These are phyloP conservation scores for Puntigrus tetrazona DNA, from an alignment of 2,113 vertebrate genomes.

Conservation along the genomic window DNA sequence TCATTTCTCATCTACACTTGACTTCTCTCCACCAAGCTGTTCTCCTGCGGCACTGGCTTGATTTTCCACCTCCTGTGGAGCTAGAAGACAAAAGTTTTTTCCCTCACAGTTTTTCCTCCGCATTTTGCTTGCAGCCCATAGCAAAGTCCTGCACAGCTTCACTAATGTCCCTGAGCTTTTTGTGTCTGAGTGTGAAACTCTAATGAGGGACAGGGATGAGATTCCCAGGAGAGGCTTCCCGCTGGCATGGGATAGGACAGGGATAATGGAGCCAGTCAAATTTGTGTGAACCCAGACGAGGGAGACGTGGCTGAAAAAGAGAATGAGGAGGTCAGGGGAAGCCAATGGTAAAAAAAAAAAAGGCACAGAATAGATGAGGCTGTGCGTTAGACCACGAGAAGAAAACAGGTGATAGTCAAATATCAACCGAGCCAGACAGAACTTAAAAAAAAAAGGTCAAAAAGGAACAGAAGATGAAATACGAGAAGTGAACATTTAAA, in stretches of 20 bases:
- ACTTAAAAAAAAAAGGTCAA: not conserved
- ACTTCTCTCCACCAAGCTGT: conserved; percentile 38
- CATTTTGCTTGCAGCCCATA: conserved; percentile 41
- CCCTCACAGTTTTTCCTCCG: conserved; percentile 17
- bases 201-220: conserved; percentile 50
- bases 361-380: not conserved
- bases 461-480: not conserved
- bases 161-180: conserved; percentile 51
- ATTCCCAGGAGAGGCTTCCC: conserved; percentile 50
- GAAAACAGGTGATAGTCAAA: not conserved
- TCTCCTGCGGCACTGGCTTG: conserved; percentile 21
- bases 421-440: not conserved
- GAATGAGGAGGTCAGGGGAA: conserved; percentile 12
- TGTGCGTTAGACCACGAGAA: not conserved
- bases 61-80: conserved; percentile 30
- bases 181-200: conserved; percentile 53
- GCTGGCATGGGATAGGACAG: conserved; percentile 38
- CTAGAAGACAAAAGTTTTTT: conserved; percentile 44
- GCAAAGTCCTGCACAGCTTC: conserved; percentile 46
- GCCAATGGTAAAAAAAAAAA: conserved; percentile 1
- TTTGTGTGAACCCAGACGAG: conserved; percentile 16
- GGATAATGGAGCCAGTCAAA: conserved; percentile 53
- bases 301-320: conserved; percentile 38
- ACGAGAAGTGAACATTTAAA: not conserved
- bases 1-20: conserved; percentile 24